Percentiles rank a stretch among this genome's conserved stretches.
Evolutionary conservation across 2,113 vertebrate species (phyloP).

Genomic region (Motacilla tschutschensis): DNA sequence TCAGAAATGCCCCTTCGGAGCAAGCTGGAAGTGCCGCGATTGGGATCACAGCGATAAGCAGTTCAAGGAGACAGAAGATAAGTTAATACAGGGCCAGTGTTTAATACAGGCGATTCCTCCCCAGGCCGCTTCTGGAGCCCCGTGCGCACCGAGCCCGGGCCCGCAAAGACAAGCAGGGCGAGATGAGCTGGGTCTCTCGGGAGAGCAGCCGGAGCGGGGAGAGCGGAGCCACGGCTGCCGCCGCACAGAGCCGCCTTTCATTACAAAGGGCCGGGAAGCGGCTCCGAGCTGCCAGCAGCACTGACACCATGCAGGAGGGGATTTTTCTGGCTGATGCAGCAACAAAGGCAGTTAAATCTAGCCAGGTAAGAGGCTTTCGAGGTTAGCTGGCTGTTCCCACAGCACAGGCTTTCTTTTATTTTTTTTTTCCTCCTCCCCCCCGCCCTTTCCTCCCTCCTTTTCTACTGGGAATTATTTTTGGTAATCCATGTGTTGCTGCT

Average conservation of each 20-base stretch:
- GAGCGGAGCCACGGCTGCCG: neutral
- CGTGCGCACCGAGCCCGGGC: neutral
- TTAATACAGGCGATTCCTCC: neutral
- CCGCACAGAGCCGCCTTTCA: neutral
- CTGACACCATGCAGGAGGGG: neutral
- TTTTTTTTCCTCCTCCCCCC: neutral
- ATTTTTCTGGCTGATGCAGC: conserved; percentile 49
- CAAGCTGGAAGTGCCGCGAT: neutral
- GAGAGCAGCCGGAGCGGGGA: neutral
- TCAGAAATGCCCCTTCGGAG: neutral
- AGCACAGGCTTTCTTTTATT: neutral
- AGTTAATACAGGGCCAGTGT: neutral
- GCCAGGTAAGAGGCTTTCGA: conserved; percentile 52
- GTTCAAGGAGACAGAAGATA: conserved; percentile 25
- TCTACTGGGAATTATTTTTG: conserved; percentile 46
- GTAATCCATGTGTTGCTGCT: conserved; percentile 21
- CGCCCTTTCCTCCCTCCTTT: neutral
- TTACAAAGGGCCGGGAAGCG: conserved; percentile 6
- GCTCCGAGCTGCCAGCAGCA: neutral
- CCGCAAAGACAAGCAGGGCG: accelerated
- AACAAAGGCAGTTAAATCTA: conserved; percentile 60
- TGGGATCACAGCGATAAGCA: neutral
- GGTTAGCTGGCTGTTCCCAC: conserved; percentile 19
- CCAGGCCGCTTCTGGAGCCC: neutral
- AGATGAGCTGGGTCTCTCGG: neutral